These are phyloP conservation scores for Lacerta bilineata DNA, from an alignment of 2,797 vertebrate species.

Conservation along the genomic window DNA sequence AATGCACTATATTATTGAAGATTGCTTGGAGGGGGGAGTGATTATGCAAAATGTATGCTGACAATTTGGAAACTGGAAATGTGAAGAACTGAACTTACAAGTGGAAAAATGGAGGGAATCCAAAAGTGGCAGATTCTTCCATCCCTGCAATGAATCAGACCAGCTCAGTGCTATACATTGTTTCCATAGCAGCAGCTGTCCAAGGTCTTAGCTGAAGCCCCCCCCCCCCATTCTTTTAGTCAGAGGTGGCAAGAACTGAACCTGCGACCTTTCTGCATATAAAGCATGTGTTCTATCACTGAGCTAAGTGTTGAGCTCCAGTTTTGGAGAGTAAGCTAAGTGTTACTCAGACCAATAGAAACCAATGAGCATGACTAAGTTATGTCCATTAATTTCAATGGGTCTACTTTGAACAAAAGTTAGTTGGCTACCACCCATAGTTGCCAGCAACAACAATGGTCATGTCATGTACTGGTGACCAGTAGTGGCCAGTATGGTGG, in stretches of 20 bases:
- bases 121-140: not conserved
- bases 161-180: not conserved
- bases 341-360: no score
- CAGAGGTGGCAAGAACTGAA: not conserved
- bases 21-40: no score
- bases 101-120: no score
- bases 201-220: not conserved
- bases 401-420: no score
- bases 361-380: no score
- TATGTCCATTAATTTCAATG: no score
- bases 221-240: not conserved
- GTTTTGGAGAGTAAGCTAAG: not conserved
- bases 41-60: no score
- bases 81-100: not conserved
- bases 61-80: not conserved
- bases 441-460: not conserved
- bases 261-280: not conserved
- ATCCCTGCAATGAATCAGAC: no score
- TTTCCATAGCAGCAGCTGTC: not conserved
- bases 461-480: not conserved
- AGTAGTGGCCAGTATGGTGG: no score
- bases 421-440: not conserved
- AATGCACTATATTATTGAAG: no score
- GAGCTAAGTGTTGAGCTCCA: not conserved
- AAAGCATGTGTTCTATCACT: not conserved